Percentiles rank a stretch among this genome's conserved stretches.
These are phyloP conservation scores for Myotis daubentonii DNA, from an alignment of 2,797 vertebrate species.

Conservation along the genomic window DNA sequence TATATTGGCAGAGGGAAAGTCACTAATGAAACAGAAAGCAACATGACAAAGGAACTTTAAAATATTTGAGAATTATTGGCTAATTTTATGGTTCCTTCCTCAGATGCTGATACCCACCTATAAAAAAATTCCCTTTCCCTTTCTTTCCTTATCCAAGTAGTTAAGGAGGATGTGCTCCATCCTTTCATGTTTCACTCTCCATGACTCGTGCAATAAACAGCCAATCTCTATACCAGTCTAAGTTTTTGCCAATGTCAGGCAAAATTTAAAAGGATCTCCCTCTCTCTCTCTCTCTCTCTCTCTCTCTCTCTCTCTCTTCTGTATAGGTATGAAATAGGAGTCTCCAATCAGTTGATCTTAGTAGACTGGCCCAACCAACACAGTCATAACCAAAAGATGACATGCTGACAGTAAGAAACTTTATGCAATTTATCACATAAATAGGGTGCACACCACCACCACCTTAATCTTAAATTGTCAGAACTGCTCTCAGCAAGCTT, in stretches of 20 bases:
- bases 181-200: not conserved
- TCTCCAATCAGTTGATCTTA: not conserved
- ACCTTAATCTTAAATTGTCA: not conserved
- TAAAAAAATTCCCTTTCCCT: not conserved
- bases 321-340: not conserved
- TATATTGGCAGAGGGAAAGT: not conserved
- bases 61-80: not conserved
- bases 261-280: not conserved
- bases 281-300: too few relatives aligned
- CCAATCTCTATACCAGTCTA: not conserved
- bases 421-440: conserved; percentile 3
- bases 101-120: not conserved
- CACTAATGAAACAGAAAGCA: conserved; percentile 11
- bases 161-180: not conserved
- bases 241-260: not conserved
- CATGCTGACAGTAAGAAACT: not conserved
- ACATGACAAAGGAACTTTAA: not conserved
- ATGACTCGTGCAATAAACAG: not conserved
- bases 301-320: not conserved
- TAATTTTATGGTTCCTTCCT: not conserved
- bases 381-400: not conserved
- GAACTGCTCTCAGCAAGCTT: not conserved
- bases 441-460: not conserved
- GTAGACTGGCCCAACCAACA: not conserved
- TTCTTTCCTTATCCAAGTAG: not conserved